A percentile compares a stretch with the other conserved stretches of the same genome.
These are phyloP conservation scores for Laticauda colubrina DNA, from an alignment of 2,113 vertebrate species.

Conservation along the genomic window DNA sequence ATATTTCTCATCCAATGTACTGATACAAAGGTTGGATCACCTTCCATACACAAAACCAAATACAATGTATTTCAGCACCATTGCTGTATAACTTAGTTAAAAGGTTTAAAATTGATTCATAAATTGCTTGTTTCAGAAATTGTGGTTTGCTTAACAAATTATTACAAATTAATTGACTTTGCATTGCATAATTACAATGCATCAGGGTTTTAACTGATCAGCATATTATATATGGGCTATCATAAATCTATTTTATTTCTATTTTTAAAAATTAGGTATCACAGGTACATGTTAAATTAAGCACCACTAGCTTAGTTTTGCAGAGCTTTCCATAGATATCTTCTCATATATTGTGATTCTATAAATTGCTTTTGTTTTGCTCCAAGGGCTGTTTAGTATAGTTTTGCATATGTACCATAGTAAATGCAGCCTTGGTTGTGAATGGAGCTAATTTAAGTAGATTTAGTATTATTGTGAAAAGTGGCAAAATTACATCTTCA, in stretches of 20 bases:
- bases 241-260: not conserved
- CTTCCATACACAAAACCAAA: not conserved
- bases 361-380: not conserved
- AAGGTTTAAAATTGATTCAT: not conserved
- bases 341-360: not conserved
- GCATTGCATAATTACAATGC: not conserved
- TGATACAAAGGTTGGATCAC: not conserved
- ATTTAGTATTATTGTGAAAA: not conserved
- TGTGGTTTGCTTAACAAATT: not conserved
- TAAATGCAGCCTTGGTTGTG: not conserved
- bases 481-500: too few species aligned
- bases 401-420: not conserved
- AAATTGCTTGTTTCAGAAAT: not conserved
- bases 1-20: not conserved
- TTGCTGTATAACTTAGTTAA: not conserved
- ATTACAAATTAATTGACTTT: conserved; percentile 9
- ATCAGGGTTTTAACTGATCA: not conserved
- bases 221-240: not conserved
- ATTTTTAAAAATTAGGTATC: not conserved
- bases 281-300: not conserved
- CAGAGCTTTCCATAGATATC: not conserved
- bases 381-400: not conserved
- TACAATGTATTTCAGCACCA: not conserved
- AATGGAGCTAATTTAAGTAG: not conserved
- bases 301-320: not conserved